phyloP scores from a whole-genome alignment of 1,140 invertebrate genomes.

The Drosophila saltans region DNA sequence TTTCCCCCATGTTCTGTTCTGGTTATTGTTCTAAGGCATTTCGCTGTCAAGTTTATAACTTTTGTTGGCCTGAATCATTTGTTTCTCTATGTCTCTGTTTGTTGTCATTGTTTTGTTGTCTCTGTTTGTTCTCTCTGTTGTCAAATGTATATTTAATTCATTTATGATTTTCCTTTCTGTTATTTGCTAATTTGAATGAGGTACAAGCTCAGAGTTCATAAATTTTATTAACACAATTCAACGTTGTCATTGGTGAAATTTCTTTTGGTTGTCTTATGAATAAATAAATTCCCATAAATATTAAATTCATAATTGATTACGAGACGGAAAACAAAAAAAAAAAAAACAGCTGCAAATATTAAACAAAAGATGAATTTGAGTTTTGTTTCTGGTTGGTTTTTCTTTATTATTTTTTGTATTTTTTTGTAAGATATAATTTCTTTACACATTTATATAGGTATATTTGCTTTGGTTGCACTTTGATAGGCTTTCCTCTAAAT shows the following conservation, averaged over 20 bases:
- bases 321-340: neutral
- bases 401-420: slow-evolving; percentile 40
- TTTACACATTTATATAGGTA: slow-evolving; percentile 38
- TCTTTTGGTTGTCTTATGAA: slow-evolving; percentile 20
- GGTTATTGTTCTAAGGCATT: slow-evolving; percentile 33
- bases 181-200: slow-evolving; percentile 62
- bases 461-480: slow-evolving; percentile 51
- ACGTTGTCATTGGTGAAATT: slow-evolving; percentile 28
- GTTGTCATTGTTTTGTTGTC: slow-evolving; percentile 21
- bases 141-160: slow-evolving; percentile 71
- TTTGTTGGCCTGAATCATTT: slow-evolving; percentile 41
- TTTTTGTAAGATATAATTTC: slow-evolving; percentile 24
- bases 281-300: slow-evolving; percentile 62
- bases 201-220: slow-evolving; percentile 48
- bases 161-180: slow-evolving; percentile 56
- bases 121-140: slow-evolving; percentile 43
- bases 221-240: slow-evolving; percentile 49
- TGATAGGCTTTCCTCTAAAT: slow-evolving; percentile 56
- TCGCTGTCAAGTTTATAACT: slow-evolving; percentile 46
- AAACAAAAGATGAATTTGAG: neutral
- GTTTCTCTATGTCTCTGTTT: slow-evolving; percentile 27
- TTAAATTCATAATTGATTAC: slow-evolving; percentile 31
- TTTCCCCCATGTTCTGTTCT: slow-evolving; percentile 1
- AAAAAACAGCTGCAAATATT: neutral
- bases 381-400: slow-evolving; percentile 26